Evolutionary conservation across 2,113 vertebrate genomes (phyloP).

Genomic region (Periophthalmus modestus): DNA sequence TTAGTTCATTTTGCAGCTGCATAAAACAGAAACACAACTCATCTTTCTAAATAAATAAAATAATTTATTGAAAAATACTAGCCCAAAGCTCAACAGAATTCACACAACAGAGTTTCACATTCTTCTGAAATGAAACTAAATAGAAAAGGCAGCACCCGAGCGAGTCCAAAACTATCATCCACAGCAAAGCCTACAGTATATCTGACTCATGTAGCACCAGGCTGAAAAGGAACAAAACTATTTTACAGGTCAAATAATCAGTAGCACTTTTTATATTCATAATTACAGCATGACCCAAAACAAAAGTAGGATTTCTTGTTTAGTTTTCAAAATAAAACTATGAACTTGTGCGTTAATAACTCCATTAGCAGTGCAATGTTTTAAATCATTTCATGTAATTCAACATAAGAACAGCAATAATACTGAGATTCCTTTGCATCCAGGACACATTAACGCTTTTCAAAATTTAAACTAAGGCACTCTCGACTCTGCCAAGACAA

Average conservation of each 20-base stretch:
- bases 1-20: neutral
- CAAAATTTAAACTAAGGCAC: neutral
- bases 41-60: slow-evolving; percentile 41
- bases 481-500: neutral
- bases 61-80: slow-evolving; percentile 42
- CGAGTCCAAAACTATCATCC: neutral
- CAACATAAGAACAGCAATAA: neutral
- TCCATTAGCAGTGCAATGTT: neutral
- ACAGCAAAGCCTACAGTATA: neutral
- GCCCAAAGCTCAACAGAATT: slow-evolving; percentile 18
- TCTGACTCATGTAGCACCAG: neutral
- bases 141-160: neutral
- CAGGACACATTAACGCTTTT: neutral
- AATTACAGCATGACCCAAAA: neutral
- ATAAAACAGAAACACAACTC: neutral
- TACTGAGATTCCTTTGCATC: neutral
- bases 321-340: neutral
- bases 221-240: neutral
- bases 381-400: neutral
- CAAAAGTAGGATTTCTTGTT: neutral
- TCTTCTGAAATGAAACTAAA: slow-evolving; percentile 4
- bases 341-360: neutral
- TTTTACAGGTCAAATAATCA: neutral
- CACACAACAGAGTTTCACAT: neutral
- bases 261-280: neutral